Evolutionary conservation across 2,113 vertebrate species (phyloP), one percentile per base, ranked within the genome.

Genomic region (Xenus cinereus): DNA sequence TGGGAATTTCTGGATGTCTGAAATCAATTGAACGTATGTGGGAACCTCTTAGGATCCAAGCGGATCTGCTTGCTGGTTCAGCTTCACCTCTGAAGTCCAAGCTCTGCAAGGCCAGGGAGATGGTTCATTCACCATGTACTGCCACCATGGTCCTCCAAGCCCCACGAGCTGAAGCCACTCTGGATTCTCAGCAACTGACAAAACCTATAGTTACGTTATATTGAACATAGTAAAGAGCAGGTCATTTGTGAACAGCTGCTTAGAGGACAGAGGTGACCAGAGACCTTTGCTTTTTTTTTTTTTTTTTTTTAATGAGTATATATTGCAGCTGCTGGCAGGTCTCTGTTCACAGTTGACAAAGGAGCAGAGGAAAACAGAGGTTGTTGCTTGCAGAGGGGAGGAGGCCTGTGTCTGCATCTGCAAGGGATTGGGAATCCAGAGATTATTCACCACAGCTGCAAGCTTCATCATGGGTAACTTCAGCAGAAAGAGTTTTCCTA

Each of bases 361-460:
- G 48, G 32, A 93, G 83, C 60, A 91, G 60, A 82, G 57, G 73
- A 94, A 94, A 97, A 92, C 77, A 96, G 85, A 95, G 68, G 21
- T 35, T 39, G 45, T 15, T 79, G 76, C 85, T 94, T 89, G 71
- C 84, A 87, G 66, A 94, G 73, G 63, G 87, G 88, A 95, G 69
- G 89, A 89, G 83, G 76, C 28, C 62, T 79, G 62, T 53, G 62
- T 59, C 80, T 82, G 73, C 95, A 96, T 95, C 95, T 94, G 95
- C 86, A 94, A 75, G 64, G 82, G 69, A 89, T 17, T 93, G 88
- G 86, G 88, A 93, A 87, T 87, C 80, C 76, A 93, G 81, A 89
- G 66, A 75, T 95, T 84, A 73, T 94, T 95, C 90, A 87, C 66
- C 5, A 2, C 95, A 96, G 95, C 95, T 97, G 92, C 90, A 91